Conservation (phyloP, 2,113 vertebrate species). For the Atractosteus spatula region DNA sequence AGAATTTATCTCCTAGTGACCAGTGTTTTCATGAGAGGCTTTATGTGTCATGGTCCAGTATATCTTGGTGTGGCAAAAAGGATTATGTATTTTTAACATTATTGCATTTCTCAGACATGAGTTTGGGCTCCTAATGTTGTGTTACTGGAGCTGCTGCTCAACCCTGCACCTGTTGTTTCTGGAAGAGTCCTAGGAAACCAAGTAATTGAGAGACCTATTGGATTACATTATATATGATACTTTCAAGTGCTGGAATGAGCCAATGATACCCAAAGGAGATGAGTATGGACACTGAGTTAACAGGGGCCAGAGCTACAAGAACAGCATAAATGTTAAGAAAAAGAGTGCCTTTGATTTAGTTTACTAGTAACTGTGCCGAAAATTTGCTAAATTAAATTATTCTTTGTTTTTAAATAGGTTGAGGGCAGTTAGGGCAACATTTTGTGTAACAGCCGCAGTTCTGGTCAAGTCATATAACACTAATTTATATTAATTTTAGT, state of each 20-base stretch:
- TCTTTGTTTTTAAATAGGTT: too few relatives aligned
- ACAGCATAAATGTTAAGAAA: too few relatives aligned
- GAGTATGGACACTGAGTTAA: not conserved
- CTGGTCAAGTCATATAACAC: too few relatives aligned
- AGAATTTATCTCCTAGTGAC: constrained; percentile 24
- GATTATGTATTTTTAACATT: constrained; percentile 42
- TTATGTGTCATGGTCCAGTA: constrained; percentile 22
- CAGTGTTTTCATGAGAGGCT: constrained; percentile 1
- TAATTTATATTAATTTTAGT: too few relatives aligned
- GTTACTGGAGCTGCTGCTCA: constrained; percentile 49
- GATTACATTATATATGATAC: constrained; percentile 51
- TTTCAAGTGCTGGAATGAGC: constrained; percentile 31
- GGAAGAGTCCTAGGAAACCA: constrained; percentile 58
- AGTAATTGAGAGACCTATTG: constrained; percentile 55
- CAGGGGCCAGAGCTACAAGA: too few relatives aligned
- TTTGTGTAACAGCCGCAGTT: too few relatives aligned
- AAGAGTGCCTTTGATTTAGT: too few relatives aligned
- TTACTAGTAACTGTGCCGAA: too few relatives aligned
- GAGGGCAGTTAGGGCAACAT: too few relatives aligned
- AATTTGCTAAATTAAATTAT: too few relatives aligned
- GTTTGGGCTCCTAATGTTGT: constrained; percentile 40
- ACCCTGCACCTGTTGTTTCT: constrained; percentile 73
- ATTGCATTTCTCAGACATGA: constrained; percentile 44
- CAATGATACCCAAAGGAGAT: constrained; percentile 37
- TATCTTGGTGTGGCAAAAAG: constrained; percentile 31